phyloP scores from a whole-genome alignment of 2,888 invertebrate genomes.

The Chalcis sispes region DNA sequence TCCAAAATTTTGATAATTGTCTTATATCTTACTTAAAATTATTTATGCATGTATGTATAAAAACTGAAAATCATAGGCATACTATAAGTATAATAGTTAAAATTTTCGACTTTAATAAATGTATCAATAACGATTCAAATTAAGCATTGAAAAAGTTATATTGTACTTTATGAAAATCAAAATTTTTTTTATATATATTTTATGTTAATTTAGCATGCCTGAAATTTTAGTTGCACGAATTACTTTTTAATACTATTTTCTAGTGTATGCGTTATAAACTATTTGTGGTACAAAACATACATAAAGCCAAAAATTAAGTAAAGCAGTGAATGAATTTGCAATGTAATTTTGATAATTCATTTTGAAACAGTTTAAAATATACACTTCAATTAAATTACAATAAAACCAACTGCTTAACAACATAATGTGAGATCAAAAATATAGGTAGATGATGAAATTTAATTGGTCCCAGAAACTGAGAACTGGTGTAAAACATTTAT shows the following conservation, averaged over 20 bases:
- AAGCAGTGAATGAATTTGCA: constrained; percentile 20
- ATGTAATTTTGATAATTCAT: neutral
- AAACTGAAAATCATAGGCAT: constrained; percentile 21
- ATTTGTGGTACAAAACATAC: constrained; percentile 29
- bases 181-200: constrained; percentile 14
- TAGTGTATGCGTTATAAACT: constrained; percentile 21
- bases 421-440: constrained; percentile 41
- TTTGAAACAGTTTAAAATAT: constrained; percentile 24
- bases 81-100: constrained; percentile 16
- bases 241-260: constrained; percentile 32
- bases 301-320: constrained; percentile 30
- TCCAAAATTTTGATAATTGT: constrained; percentile 22
- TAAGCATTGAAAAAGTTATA: constrained; percentile 17
- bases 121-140: neutral
- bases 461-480: constrained; percentile 24
- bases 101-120: neutral
- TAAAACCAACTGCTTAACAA: constrained; percentile 19
- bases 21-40: neutral
- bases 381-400: constrained; percentile 11
- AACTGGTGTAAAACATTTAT: constrained; percentile 30
- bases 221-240: constrained; percentile 34
- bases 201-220: constrained; percentile 17
- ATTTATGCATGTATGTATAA: neutral
- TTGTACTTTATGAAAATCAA: constrained; percentile 12
- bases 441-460: constrained; percentile 31